Percentiles rank a stretch among this genome's conserved stretches.
These are phyloP conservation scores for Ictalurus punctatus DNA, from an alignment of 2,113 vertebrate species.

Conservation along the genomic window DNA sequence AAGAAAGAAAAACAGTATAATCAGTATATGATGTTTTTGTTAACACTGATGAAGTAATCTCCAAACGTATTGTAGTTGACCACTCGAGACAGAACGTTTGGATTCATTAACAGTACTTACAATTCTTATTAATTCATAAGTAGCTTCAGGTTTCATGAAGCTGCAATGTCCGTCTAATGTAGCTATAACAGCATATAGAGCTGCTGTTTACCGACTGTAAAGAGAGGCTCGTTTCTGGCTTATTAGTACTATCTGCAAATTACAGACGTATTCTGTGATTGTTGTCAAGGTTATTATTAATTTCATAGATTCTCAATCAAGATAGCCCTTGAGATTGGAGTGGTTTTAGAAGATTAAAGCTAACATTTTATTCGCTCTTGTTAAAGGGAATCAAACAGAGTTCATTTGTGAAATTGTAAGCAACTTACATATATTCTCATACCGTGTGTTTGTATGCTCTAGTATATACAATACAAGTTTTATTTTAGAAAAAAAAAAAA, in stretches of 20 bases:
- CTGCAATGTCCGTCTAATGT: not conserved
- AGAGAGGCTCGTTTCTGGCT: not conserved
- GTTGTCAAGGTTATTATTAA: not conserved
- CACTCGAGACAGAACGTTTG: not conserved
- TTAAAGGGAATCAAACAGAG: too few species aligned
- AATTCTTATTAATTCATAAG: not conserved
- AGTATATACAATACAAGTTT: conserved; percentile 3
- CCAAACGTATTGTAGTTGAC: not conserved
- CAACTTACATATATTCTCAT: not conserved
- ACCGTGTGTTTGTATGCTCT: not conserved
- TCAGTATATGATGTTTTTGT: not conserved
- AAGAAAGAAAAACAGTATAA: too few species aligned
- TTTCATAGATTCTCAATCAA: not conserved
- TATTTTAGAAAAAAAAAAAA: not conserved
- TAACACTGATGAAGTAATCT: not conserved
- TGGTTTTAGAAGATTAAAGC: too few species aligned
- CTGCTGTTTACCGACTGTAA: not conserved
- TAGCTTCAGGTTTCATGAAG: not conserved
- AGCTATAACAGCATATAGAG: not conserved
- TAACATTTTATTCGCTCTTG: too few species aligned
- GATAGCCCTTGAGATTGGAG: not conserved
- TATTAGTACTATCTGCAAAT: not conserved
- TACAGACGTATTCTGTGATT: not conserved
- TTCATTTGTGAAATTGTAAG: not conserved
- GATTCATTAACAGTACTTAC: not conserved